phyloP scores from a whole-genome alignment of 2,888 invertebrate genomes.

The Cantharis nigra region DNA sequence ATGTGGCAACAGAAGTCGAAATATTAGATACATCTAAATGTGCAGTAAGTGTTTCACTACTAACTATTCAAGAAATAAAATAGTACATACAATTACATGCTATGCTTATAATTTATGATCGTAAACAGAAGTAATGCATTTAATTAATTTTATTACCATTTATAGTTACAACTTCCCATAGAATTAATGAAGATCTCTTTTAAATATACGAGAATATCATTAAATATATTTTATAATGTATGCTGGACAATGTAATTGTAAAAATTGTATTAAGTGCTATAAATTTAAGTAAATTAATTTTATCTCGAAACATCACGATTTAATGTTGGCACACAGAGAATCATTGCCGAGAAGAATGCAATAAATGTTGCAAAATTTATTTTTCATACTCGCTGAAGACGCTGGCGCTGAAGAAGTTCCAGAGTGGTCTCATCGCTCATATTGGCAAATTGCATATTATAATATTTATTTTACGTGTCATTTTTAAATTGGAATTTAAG shows the following conservation, averaged over 20 bases:
- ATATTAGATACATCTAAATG: constrained; percentile 81
- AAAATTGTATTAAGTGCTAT: constrained; percentile 10
- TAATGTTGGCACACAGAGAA: constrained; percentile 1
- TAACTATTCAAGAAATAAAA: constrained; percentile 6
- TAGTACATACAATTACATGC: constrained; percentile 7
- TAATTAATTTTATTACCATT: constrained; percentile 16
- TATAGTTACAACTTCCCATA: constrained; percentile 7
- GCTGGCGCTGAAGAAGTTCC: neutral
- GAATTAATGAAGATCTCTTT: constrained; percentile 17
- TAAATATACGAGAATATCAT: constrained; percentile 7
- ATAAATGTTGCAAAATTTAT: neutral
- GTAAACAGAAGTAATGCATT: constrained; percentile 12
- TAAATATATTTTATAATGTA: constrained; percentile 9
- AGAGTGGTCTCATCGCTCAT: neutral
- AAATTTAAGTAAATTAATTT: constrained; percentile 15
- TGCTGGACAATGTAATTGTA: constrained; percentile 5
- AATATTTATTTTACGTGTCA: neutral
- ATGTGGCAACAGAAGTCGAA: constrained; percentile 77
- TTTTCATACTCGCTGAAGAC: neutral
- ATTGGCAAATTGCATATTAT: neutral
- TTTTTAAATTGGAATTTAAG: constrained; percentile 17
- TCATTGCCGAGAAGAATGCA: neutral
- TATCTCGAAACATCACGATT: constrained; percentile 1
- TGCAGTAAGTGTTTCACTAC: constrained; percentile 65
- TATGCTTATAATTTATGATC: constrained; percentile 4